Conservation (phyloP, 2,888 invertebrate species). For the Parascotia fuliginaria region DNA sequence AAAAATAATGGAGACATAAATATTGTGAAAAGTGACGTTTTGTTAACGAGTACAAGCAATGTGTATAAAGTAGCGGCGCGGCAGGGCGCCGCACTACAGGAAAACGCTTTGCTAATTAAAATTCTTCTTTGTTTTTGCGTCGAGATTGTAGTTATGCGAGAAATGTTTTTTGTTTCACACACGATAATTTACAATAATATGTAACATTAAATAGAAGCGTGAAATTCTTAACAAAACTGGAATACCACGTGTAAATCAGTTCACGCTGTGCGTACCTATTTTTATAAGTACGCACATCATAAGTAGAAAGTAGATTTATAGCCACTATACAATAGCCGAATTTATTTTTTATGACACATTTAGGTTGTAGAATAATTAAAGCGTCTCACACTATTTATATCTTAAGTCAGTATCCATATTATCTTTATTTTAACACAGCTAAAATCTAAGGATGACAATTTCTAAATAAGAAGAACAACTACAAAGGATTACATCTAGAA, state of each 20-base stretch:
- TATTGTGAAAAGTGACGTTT: slow-evolving; percentile 81
- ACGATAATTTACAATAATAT: slow-evolving; percentile 65
- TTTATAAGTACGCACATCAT: slow-evolving; percentile 35
- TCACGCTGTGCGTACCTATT: slow-evolving; percentile 47
- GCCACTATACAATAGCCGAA: too few relatives aligned
- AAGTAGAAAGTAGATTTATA: slow-evolving; percentile 19
- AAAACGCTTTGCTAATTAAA: slow-evolving; percentile 78
- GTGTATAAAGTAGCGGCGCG: slow-evolving; percentile 76
- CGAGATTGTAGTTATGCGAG: slow-evolving; percentile 67
- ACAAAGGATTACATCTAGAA: not conserved
- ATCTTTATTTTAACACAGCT: too few relatives aligned
- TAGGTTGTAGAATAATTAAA: too few relatives aligned
- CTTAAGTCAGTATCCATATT: too few relatives aligned
- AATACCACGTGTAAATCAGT: slow-evolving; percentile 51
- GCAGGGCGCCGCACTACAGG: slow-evolving; percentile 68
- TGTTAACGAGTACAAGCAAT: slow-evolving; percentile 75
- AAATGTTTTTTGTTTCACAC: slow-evolving; percentile 72
- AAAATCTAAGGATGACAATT: too few relatives aligned
- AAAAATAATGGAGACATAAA: slow-evolving; percentile 82
- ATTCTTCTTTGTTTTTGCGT: slow-evolving; percentile 74
- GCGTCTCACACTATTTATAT: too few relatives aligned
- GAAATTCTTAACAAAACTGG: slow-evolving; percentile 62
- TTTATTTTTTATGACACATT: too few relatives aligned
- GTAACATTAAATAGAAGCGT: slow-evolving; percentile 59
- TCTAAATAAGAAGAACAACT: not conserved